phyloP scores from a whole-genome alignment of 2,797 vertebrate species.

The Rhinichthys osculus region DNA sequence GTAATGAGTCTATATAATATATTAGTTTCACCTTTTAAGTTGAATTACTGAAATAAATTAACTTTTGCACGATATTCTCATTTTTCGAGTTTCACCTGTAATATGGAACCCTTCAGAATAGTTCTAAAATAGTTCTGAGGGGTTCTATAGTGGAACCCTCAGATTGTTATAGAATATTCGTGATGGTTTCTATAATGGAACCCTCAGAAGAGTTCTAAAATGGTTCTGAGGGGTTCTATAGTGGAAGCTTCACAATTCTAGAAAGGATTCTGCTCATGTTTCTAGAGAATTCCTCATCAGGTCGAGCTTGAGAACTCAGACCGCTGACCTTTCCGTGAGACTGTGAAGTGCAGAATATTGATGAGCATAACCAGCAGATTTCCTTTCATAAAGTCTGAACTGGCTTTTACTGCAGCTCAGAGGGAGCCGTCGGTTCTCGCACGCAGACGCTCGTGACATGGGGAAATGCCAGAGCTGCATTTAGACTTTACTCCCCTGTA shows the following conservation, averaged over 20 bases:
- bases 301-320: neutral
- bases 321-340: slow-evolving; percentile 47
- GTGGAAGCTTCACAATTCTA: neutral
- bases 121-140: too few species aligned
- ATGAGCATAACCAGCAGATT: slow-evolving; percentile 48
- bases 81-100: too few species aligned
- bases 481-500: slow-evolving; percentile 18
- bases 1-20: too few species aligned
- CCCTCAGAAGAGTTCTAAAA: neutral
- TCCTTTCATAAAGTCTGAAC: slow-evolving; percentile 43
- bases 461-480: slow-evolving; percentile 39
- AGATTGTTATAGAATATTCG: too few species aligned
- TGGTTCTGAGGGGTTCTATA: too few species aligned
- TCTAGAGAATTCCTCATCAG: neutral
- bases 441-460: slow-evolving; percentile 29
- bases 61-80: too few species aligned
- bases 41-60: too few species aligned
- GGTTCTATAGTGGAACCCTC: too few species aligned
- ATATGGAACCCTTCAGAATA: too few species aligned
- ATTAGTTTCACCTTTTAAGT: too few species aligned
- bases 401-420: slow-evolving; percentile 40
- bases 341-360: slow-evolving; percentile 56
- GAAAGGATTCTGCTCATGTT: neutral
- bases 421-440: slow-evolving; percentile 23
- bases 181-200: neutral